phyloP scores from a whole-genome alignment of 2,888 invertebrate genomes.

The Nomada fucata region DNA sequence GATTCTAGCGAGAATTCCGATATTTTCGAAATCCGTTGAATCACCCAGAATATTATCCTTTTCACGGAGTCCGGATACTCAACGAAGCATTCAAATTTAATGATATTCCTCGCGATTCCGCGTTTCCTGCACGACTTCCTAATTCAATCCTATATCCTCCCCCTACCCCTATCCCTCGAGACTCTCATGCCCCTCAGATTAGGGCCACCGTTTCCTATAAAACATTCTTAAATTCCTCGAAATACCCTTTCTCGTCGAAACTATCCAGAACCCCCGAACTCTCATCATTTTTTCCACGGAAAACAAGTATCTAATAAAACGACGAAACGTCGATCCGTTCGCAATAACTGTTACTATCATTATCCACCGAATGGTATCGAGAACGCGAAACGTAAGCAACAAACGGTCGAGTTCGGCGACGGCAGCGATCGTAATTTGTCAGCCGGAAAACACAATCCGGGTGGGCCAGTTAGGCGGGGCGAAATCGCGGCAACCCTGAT shows the following conservation, averaged over 20 bases:
- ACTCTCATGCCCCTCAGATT: neutral
- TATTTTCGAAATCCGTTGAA: neutral
- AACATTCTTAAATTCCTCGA: neutral
- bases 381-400: neutral
- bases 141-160: constrained; percentile 23
- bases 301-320: neutral
- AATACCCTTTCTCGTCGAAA: neutral
- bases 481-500: constrained; percentile 57
- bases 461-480: constrained; percentile 43
- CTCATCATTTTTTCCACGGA: neutral
- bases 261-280: neutral
- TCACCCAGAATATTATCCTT: constrained; percentile 22
- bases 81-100: constrained; percentile 39
- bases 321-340: too few species aligned
- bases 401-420: neutral
- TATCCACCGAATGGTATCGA: neutral
- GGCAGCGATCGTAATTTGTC: neutral
- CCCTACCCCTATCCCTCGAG: neutral
- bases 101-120: constrained; percentile 24
- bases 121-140: constrained; percentile 30
- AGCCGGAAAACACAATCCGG: constrained; percentile 53
- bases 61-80: constrained; percentile 23
- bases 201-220: neutral
- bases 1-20: constrained; percentile 5
- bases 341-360: too few species aligned